Percentiles rank a stretch among this genome's conserved stretches.
These are phyloP conservation scores for Urocyon cinereoargenteus DNA, from an alignment of 2,797 vertebrate species.

Conservation along the genomic window DNA sequence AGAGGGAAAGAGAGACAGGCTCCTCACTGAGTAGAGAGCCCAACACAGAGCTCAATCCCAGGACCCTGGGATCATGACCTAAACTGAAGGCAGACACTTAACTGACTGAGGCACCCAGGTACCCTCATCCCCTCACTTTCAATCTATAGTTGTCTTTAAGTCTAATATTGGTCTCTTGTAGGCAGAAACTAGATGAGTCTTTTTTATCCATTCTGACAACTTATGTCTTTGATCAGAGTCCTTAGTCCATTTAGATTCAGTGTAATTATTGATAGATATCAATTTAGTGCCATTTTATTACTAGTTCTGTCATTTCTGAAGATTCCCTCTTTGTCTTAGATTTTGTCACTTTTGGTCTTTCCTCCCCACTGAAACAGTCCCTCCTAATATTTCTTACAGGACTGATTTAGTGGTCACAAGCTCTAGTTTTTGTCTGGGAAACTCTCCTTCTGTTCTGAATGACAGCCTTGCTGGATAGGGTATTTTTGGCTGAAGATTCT, in stretches of 20 bases:
- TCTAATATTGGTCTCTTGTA: background rate
- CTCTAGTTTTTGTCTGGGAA: background rate
- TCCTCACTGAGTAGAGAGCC: too few relatives aligned
- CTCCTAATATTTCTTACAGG: background rate
- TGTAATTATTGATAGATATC: background rate
- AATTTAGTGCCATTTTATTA: background rate
- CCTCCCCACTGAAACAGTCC: background rate
- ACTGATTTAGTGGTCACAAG: background rate
- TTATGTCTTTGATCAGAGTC: background rate
- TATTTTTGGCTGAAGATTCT: background rate
- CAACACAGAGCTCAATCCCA: too few relatives aligned
- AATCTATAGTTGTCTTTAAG: background rate
- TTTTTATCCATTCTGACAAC: background rate
- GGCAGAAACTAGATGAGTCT: background rate
- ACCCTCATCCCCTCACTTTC: background rate
- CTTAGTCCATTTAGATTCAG: background rate
- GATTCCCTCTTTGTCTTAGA: background rate
- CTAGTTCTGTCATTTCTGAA: background rate
- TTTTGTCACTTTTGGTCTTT: background rate
- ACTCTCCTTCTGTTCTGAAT: background rate
- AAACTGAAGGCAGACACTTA: too few relatives aligned
- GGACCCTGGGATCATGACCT: too few relatives aligned
- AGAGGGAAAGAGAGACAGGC: too few relatives aligned
- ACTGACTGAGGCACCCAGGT: too few relatives aligned
- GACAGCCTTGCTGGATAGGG: background rate